Evolutionary conservation across 2,888 invertebrate species (phyloP), one percentile per base, ranked within the genome.

Genomic region (Lasioglossum pauxillum): DNA sequence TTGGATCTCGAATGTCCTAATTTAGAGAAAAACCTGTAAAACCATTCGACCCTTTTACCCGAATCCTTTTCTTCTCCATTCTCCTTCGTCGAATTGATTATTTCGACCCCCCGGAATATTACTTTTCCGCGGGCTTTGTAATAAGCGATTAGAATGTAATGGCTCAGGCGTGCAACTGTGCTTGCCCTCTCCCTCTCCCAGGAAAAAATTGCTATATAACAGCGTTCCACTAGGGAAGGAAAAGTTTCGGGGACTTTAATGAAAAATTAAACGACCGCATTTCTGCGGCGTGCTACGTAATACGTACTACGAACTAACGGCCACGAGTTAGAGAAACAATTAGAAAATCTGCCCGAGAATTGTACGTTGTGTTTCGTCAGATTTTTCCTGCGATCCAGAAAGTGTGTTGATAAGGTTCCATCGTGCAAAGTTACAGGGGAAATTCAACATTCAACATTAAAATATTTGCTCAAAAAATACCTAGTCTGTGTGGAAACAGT

Each of bases 1-100:
- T 69, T 75, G 80, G 69, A 80, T 75, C 69, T 80, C 75, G 69
- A 69, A 60, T 71, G 53, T 27, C 69, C 14, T 57, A 53, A 75
- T 71, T 71, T 35, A 4, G 67, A 41, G 23, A 41, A 71, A 41
- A 71, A 38, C 41, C 71, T 14, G 38, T 4, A 38, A 35, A 38
- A 69, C 38, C 12, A n/a, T 71, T 71, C 71, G 14, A n/a, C 41
- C 41, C 71, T 38, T 67, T 77, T 46, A 16, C 7, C 60, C 31
- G 19, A 64, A 64, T 64, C 16, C 12, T 12, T 49, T n/a, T 5
- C 16, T 3, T 10, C 27, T 23, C 27, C 27, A 31, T 19, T 38
- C 71, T 35, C 5, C 16, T 23, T 23, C 10, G 19, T 12, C 7
- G 16, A 46, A 35, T 44, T 67, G 35, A 80, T 53, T 57, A 57